These are phyloP conservation scores for Alloscopus bannaensis DNA, from an alignment of 2,888 invertebrate genomes.

Conservation along the genomic window DNA sequence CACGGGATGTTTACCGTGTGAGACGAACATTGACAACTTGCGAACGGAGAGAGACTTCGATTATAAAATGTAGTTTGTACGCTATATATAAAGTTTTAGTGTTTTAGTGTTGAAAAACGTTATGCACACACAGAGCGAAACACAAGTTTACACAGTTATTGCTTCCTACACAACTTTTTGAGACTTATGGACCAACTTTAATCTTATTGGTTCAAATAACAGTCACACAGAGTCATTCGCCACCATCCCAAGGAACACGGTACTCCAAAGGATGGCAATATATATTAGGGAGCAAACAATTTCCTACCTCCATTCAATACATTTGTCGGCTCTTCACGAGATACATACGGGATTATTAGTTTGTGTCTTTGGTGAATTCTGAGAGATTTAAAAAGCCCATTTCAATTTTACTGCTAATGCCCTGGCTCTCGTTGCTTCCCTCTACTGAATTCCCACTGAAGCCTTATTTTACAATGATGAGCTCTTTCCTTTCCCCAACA, in stretches of 20 bases:
- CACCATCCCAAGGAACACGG: no score
- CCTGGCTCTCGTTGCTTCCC: background rate
- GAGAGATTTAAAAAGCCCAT: slow-evolving; percentile 56
- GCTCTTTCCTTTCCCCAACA: background rate
- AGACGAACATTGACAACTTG: slow-evolving; percentile 45
- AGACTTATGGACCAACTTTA: no score
- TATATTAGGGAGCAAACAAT: slow-evolving; percentile 52
- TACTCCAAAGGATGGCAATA: background rate
- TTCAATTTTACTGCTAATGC: slow-evolving; percentile 61
- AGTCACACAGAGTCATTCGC: no score
- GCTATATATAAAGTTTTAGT: no score
- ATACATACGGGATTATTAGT: slow-evolving; percentile 45
- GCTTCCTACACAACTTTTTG: no score
- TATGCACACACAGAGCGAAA: no score
- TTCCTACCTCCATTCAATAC: slow-evolving; percentile 42
- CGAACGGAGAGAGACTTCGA: no score
- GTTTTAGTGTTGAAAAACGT: no score
- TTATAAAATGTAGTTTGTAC: no score
- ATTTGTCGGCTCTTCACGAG: slow-evolving; percentile 20
- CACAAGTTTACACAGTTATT: no score
- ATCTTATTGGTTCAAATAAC: no score
- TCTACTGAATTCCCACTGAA: slow-evolving; percentile 28
- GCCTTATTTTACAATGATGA: no score
- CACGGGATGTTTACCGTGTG: slow-evolving; percentile 61
- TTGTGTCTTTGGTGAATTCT: slow-evolving; percentile 53